Base-by-base conservation (phyloP, 2,888 invertebrate genomes). In the Apamea crenata region DNA sequence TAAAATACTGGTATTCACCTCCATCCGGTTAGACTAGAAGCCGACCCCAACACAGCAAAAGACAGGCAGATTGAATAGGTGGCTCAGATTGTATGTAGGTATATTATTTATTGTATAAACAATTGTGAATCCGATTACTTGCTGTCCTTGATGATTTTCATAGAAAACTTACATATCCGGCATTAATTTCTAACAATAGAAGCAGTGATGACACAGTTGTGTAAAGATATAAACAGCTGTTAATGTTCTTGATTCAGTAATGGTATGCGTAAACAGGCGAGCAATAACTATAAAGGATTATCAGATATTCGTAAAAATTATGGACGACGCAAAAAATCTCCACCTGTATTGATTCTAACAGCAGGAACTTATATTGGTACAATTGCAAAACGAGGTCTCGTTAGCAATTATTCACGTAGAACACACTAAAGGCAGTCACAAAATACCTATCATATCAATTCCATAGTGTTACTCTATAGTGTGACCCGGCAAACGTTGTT, bases 331-430 rank as follows among this genome's bases (percentile, higher is more conserved):
- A 77, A 61, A 67, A 63, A 67, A 71, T 36, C 2, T 67, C 16
- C 53, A 76, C 2, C 25, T 53, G 53, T 36, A 44, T 82, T 73
- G 36, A 73, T 66, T 63, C 18, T 29, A 29, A 1, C 2, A 29
- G 40, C 61, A 21, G 18, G n/a, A 12, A 36, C 25, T 36, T 36
- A 29, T 56, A 47, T 77, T 82, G 36, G 53, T 67, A 36, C 18
- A 63, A 8, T 32, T 32, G 63, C 18, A 18, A 32, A 32, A 59
- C 18, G 63, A 63, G 32, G 21, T 4, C 8, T 63, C 36, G 36
- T 82, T 82, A 77, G 36, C 36, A 25, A 59, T 56, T 81, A 29
- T 66, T 59, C 29, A 81, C n/a, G 56, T 75, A 59, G 4, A 47
- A 16, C 18, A 3, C 18, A 18, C 0, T 1, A 14, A 14, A 32